Evolutionary conservation across 2,888 invertebrate genomes (phyloP).

Genomic region (Drosophila borealis): DNA sequence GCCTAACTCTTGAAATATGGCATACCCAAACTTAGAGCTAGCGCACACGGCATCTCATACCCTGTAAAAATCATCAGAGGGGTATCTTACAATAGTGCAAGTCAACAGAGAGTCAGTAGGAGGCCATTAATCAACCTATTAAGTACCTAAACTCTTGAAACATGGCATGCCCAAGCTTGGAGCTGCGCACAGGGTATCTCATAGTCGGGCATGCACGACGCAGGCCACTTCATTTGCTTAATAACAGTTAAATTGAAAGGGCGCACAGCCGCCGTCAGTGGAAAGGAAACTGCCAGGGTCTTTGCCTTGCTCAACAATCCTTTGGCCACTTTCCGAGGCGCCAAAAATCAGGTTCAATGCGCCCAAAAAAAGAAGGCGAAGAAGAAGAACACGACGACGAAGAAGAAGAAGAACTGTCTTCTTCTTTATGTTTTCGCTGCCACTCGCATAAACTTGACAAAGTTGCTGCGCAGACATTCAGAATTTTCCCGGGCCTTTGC

Average conservation of each 20-base stretch:
- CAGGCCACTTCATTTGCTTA: constrained; percentile 2
- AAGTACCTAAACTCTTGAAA: too few species aligned
- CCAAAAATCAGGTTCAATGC: constrained; percentile 46
- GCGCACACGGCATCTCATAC: too few species aligned
- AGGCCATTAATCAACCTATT: too few species aligned
- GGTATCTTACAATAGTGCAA: too few species aligned
- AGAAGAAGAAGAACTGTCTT: not conserved
- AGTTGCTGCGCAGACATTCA: constrained; percentile 31
- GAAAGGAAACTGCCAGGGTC: constrained; percentile 2
- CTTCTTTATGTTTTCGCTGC: constrained; percentile 17
- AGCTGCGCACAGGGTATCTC: not conserved
- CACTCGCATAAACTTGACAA: constrained; percentile 39
- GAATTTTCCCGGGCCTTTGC: constrained; percentile 18
- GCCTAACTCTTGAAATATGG: too few species aligned
- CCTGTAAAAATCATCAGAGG: too few species aligned
- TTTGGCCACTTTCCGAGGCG: constrained; percentile 25
- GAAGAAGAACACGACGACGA: too few species aligned
- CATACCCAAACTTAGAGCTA: too few species aligned
- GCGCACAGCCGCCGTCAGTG: not conserved
- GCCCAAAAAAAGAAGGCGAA: constrained; percentile 14
- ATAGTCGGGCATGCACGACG: too few species aligned
- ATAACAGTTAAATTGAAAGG: not conserved
- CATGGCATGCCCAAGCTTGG: too few species aligned
- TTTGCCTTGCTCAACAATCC: constrained; percentile 22
- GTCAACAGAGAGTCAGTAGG: too few species aligned